Conservation (phyloP, 2,113 vertebrate genomes). For the Dipodomys spectabilis region DNA sequence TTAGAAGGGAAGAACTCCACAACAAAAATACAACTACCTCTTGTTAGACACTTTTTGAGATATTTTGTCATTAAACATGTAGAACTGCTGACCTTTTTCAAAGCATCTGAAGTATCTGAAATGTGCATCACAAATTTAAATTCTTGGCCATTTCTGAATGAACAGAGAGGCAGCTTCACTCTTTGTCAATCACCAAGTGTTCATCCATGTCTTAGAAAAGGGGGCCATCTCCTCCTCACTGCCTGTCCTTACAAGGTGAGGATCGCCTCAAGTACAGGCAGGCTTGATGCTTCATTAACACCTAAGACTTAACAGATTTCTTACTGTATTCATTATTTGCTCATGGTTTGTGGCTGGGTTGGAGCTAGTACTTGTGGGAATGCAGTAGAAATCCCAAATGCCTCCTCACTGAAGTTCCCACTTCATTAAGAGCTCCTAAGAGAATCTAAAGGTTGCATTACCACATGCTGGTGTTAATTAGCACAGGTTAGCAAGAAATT, state of each 20-base stretch:
- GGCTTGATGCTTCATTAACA: not conserved
- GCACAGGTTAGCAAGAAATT: constrained; percentile 53
- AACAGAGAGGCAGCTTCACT: not conserved
- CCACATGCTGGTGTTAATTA: constrained; percentile 71
- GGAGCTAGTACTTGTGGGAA: constrained; percentile 18
- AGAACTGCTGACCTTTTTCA: not conserved
- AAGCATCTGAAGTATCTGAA: not conserved
- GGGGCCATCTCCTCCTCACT: not conserved
- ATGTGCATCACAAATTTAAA: not conserved
- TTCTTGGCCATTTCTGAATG: not conserved
- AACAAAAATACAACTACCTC: not conserved
- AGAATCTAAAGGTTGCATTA: constrained; percentile 68
- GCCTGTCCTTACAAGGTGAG: not conserved
- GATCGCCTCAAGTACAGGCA: not conserved
- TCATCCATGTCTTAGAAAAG: not conserved
- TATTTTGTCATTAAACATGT: not conserved
- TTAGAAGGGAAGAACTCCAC: not conserved
- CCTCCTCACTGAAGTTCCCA: constrained; percentile 65
- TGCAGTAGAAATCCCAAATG: constrained; percentile 67
- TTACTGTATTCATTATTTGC: constrained; percentile 24
- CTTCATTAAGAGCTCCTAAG: constrained; percentile 74
- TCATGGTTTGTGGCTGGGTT: not conserved
- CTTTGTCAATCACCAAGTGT: not conserved
- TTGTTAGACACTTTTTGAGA: not conserved
- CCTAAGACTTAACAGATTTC: not conserved